Evolutionary conservation across 2,113 vertebrate species (phyloP).

Genomic region (Dendropsophus ebraccatus): DNA sequence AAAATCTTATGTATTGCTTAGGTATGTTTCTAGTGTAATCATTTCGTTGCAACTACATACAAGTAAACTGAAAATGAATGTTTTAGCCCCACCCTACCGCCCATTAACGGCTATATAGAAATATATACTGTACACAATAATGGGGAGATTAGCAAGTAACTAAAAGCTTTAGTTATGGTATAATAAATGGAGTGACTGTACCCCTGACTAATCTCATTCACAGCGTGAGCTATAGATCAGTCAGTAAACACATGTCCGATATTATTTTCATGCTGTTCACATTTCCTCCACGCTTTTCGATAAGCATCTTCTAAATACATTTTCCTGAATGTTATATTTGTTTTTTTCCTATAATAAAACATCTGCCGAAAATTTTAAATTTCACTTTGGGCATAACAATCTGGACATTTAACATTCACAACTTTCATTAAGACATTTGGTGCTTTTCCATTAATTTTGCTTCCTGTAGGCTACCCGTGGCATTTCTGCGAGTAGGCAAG

Average conservation of each 20-base stretch:
- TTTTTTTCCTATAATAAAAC: constrained; percentile 32
- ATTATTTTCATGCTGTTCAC: constrained; percentile 40
- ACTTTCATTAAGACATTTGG: constrained; percentile 33
- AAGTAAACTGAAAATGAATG: background rate
- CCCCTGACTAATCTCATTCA: background rate
- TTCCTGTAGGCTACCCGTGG: constrained; percentile 29
- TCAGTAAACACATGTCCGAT: constrained; percentile 15
- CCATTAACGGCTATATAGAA: background rate
- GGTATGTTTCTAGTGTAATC: too few relatives aligned
- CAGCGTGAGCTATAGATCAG: background rate
- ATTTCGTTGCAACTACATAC: background rate
- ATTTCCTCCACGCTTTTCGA: constrained; percentile 40
- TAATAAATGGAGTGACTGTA: background rate
- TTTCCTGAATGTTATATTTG: constrained; percentile 33
- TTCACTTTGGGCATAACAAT: constrained; percentile 37
- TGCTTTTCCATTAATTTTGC: constrained; percentile 35
- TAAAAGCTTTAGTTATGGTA: background rate
- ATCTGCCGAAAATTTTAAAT: constrained; percentile 47
- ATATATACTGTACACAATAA: background rate
- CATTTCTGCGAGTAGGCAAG: constrained; percentile 8
- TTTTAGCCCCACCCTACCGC: too few relatives aligned
- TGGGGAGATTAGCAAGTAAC: background rate
- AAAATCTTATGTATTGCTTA: too few relatives aligned
- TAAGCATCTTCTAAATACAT: constrained; percentile 26
- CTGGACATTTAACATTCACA: constrained; percentile 29